Evolutionary conservation across 2,113 vertebrate genomes (phyloP).

Genomic region (Neolamprologus cancellatus): DNA sequence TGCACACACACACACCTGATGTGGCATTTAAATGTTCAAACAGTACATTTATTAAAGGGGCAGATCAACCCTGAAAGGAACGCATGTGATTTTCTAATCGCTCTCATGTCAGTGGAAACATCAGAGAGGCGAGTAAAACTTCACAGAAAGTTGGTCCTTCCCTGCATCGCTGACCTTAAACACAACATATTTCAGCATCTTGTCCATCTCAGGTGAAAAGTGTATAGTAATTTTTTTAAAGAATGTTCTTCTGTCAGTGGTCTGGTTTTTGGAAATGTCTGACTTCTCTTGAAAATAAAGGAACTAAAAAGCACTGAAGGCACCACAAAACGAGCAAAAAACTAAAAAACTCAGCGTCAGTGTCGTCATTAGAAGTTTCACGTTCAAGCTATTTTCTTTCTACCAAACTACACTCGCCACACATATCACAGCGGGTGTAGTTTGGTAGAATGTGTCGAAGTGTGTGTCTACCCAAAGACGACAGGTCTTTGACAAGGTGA

Average conservation of each 20-base stretch:
- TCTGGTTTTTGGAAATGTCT: neutral
- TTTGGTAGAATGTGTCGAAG: neutral
- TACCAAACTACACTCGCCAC: neutral
- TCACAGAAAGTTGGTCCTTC: neutral
- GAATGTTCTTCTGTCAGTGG: neutral
- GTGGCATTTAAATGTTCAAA: slow-evolving; percentile 35
- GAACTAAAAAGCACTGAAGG: neutral
- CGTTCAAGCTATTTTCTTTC: neutral
- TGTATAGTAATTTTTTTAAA: neutral
- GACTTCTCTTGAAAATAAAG: neutral
- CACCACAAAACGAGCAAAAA: neutral
- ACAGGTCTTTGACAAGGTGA: neutral
- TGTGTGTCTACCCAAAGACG: neutral
- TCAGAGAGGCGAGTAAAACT: neutral
- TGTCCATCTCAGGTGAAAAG: too few relatives aligned
- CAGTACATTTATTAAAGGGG: neutral
- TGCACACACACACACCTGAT: neutral
- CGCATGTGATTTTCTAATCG: neutral
- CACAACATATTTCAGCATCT: neutral
- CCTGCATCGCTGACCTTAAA: neutral
- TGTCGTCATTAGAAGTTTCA: neutral
- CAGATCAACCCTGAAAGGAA: neutral
- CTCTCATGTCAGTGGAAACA: neutral
- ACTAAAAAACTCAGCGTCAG: neutral
- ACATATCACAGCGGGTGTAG: neutral